Base-by-base conservation (phyloP, 2,113 vertebrate species). In the Gymnocephalus cernua region DNA sequence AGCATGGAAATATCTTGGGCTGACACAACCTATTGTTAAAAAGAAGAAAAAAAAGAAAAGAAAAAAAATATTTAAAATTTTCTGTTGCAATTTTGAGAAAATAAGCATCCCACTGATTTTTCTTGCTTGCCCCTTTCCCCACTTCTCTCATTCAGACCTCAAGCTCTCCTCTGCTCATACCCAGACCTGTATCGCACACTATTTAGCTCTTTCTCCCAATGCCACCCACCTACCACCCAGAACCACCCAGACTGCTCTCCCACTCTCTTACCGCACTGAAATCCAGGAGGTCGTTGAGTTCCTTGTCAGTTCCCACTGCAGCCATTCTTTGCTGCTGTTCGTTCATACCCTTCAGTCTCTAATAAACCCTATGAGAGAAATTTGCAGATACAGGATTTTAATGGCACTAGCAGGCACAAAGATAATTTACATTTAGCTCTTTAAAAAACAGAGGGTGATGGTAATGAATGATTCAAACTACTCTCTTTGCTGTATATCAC, bases 221-320 rank as follows among this genome's bases (percentile, higher is more conserved):
- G 68, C 90, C 86, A 85, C 88, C 88, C 87, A 85, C 72, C 76
- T 83, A 79, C 65, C 72, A 88, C 89, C 89, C 87, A 77, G 76
- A 85, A 87, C 88, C 87, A 82, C 84, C 84, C 89, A 85, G 74
- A 79, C 88, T 91, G 85, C 91, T 88, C 85, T 90, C 91, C 91
- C 92, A 80, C 91, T 93, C 90, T 76, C 98, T 99, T 95, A 99
- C 98, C 98, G 97, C 97, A 90, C 98, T 99, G 96, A 99, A 99
- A 96, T 99, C 98, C 95, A 99, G 96, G 87, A 99, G 97, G 93
- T 99, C 98, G 91, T 95, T 99, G 94, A 99, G 96, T 95, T 99
- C 98, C 95, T 99, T 99, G 97, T 99, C 98, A 48, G 97, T 98
- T 96, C 97, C 98, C 94, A 98, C 97, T 70, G 97, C 96, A 91